Conservation (phyloP, 2,888 invertebrate species). For the Ernsta delagoae region DNA sequence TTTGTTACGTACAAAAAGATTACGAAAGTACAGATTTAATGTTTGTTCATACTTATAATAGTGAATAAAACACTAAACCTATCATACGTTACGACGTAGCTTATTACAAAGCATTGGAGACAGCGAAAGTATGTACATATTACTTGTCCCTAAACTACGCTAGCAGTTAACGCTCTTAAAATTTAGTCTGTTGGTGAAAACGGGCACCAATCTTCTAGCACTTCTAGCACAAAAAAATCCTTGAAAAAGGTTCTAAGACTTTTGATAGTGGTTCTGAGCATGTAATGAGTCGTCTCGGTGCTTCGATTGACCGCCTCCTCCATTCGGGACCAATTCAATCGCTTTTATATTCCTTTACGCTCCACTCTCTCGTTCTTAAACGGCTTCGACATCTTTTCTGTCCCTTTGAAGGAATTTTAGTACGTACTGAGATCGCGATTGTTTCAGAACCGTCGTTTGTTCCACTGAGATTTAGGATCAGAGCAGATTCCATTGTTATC, state of each 20-base stretch:
- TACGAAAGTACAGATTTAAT: no score
- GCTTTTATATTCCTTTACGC: conserved; percentile 71
- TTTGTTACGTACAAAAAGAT: no score
- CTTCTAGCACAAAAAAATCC: no score
- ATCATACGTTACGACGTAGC: no score
- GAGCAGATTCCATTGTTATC: neutral
- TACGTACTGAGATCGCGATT: conserved; percentile 22
- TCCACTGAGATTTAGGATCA: conserved; percentile 3
- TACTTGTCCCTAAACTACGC: no score
- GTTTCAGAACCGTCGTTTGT: conserved; percentile 15
- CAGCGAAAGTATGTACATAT: no score
- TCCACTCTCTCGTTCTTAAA: conserved; percentile 64
- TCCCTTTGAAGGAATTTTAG: conserved; percentile 51
- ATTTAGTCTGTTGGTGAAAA: no score
- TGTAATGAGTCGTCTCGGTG: conserved; percentile 77
- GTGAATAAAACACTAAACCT: no score
- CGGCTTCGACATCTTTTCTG: conserved; percentile 46
- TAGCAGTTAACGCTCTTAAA: no score
- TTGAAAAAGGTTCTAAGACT: neutral
- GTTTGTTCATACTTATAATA: no score
- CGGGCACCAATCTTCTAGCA: no score
- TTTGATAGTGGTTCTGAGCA: conserved; percentile 39
- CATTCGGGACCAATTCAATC: conserved; percentile 68
- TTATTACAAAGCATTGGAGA: no score
- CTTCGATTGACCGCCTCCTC: conserved; percentile 76